Conservation (phyloP, 2,797 vertebrate genomes). For the Telmatherina bonti region DNA sequence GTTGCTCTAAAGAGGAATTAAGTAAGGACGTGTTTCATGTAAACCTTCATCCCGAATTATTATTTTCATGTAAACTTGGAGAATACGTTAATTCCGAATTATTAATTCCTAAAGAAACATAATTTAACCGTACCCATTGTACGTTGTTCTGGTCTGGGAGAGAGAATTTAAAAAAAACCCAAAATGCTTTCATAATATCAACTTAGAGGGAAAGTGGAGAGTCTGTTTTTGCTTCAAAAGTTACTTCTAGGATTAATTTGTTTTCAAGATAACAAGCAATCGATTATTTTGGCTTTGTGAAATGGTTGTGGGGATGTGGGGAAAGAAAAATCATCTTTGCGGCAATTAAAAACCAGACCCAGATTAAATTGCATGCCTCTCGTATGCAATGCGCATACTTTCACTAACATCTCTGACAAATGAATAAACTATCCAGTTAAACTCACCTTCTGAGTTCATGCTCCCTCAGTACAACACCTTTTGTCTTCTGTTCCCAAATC, state of each 20-base stretch:
- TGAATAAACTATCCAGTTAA: too few relatives aligned
- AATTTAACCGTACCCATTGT: too few relatives aligned
- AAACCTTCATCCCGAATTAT: too few relatives aligned
- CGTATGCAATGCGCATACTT: background rate
- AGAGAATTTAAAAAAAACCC: too few relatives aligned
- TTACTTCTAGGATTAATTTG: background rate
- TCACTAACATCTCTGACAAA: constrained; percentile 18
- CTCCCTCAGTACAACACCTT: constrained; percentile 4
- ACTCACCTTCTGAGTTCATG: constrained; percentile 28
- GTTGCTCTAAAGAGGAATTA: too few relatives aligned
- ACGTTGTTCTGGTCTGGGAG: too few relatives aligned
- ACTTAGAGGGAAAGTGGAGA: background rate
- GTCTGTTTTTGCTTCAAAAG: background rate
- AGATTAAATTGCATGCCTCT: background rate
- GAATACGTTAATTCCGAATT: too few relatives aligned
- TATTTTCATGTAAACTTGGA: too few relatives aligned
- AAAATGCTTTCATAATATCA: too few relatives aligned
- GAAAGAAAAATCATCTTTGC: background rate
- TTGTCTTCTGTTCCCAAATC: background rate
- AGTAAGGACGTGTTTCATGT: too few relatives aligned
- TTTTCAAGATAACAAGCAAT: background rate
- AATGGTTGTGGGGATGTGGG: background rate
- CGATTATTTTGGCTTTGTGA: background rate
- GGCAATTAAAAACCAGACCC: background rate
- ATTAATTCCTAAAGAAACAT: too few relatives aligned